Conservation (phyloP, 2,113 vertebrate genomes). For the Macquaria australasica region DNA sequence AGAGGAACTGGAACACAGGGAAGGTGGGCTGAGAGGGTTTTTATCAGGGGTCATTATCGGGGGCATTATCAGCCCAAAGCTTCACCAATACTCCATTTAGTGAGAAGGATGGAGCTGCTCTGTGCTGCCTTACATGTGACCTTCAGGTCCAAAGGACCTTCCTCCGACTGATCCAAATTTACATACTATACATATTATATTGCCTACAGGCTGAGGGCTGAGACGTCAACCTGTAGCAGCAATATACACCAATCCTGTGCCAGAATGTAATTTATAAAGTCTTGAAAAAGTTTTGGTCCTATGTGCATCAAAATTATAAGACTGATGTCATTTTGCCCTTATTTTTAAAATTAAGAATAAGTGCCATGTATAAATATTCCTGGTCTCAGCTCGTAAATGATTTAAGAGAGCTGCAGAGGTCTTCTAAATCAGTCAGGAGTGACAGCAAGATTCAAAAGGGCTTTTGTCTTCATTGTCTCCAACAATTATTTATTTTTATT, state of each 20-base stretch:
- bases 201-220: neutral
- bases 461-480: too few species aligned
- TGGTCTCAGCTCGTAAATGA: too few species aligned
- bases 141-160: neutral
- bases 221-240: neutral
- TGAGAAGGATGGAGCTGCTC: neutral
- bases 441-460: too few species aligned
- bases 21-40: slow-evolving; percentile 74
- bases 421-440: too few species aligned
- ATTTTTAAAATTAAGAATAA: too few species aligned
- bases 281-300: neutral
- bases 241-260: neutral
- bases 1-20: neutral
- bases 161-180: neutral
- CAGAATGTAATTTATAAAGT: neutral
- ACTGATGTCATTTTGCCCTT: neutral
- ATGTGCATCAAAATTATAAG: neutral
- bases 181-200: too few species aligned
- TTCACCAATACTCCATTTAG: neutral
- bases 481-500: too few species aligned
- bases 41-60: neutral
- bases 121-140: neutral
- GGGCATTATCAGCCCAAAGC: neutral
- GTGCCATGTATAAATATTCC: too few species aligned
- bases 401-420: too few species aligned